Base-by-base conservation (phyloP, 2,113 vertebrate species). In the Corythaeola cristata region DNA sequence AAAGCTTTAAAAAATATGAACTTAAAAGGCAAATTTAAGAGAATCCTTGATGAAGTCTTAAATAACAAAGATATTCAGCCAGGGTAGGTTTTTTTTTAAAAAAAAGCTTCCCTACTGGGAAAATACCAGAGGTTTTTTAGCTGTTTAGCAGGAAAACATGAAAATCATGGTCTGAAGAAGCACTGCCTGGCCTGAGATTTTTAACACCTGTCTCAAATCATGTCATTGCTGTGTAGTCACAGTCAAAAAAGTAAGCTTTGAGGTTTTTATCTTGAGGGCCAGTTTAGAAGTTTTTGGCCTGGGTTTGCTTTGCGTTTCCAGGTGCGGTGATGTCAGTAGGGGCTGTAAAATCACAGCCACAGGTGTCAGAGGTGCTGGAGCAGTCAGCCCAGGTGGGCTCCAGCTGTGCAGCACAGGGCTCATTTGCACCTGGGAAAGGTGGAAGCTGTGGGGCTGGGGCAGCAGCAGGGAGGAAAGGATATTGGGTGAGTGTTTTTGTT, bases 361-460 rank as follows among this genome's bases (percentile, higher is more conserved):
- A 2, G 0, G 11, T 68, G 28, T 12, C 6, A 23, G 37, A 55
- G 11, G 4, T n/a, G 28, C 27, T 47, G 50, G 39, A 15, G 28
- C 21, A 6, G 2, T n/a, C 49, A 55, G 24, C 1, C 15, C 1
- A 18, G 8, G 7, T 8, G 30, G 60, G 35, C 3, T 63, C 2
- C 33, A 52, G 15, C 33, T 81, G 32, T 84, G 68, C 16, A 26
- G 22, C 8, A 17, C 3, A 14, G 59, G 9, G 6, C 17, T 81
- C 1, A 1, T 18, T 67, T 15, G 12, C 3, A 23, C 7, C 23
- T 27, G 37, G 24, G 19, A 22, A 37, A 15, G 23, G 8, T 17
- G 16, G 12, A 22, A 55, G 7, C 23, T 66, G 0, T 11, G 5
- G 19, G 30, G 8, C 8, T 41, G 28, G 27, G 15, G 28, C 8